phyloP scores from a whole-genome alignment of 2,797 vertebrate species.

The Anguilla anguilla region DNA sequence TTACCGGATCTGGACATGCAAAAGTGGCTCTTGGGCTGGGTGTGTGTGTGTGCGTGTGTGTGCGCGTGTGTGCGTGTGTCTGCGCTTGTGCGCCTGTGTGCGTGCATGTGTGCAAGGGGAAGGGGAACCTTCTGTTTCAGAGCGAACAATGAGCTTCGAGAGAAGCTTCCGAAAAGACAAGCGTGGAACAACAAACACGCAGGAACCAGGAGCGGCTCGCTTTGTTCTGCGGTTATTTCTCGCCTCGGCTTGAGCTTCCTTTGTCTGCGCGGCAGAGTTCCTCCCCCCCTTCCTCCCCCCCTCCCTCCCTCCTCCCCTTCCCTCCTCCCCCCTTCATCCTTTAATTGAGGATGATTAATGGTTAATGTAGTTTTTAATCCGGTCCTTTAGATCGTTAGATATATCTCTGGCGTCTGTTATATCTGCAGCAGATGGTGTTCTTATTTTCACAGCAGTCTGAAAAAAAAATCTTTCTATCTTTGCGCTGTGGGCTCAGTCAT shows the following conservation, averaged over 20 bases:
- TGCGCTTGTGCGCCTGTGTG: background rate
- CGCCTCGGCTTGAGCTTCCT: background rate
- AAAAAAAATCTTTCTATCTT: background rate
- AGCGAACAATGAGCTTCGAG: background rate
- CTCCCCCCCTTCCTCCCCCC: too few relatives aligned
- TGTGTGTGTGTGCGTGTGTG: too few relatives aligned
- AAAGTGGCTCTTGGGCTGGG: background rate
- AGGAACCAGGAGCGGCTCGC: background rate
- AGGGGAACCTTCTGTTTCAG: background rate
- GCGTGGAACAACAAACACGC: constrained; percentile 5
- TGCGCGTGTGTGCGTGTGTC: too few relatives aligned
- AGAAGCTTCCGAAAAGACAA: constrained; percentile 4
- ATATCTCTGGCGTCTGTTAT: background rate
- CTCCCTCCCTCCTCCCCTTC: background rate
- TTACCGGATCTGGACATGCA: background rate
- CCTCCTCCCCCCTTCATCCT: background rate
- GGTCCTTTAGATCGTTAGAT: background rate
- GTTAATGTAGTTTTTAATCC: constrained; percentile 9
- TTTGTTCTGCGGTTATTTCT: background rate
- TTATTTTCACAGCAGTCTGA: background rate
- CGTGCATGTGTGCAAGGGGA: background rate
- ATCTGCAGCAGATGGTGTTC: background rate
- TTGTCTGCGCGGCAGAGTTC: background rate
- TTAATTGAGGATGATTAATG: constrained; percentile 21
- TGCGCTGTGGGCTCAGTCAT: background rate